phyloP scores from a whole-genome alignment of 2,888 invertebrate genomes.

The Allolobophora icterica region DNA sequence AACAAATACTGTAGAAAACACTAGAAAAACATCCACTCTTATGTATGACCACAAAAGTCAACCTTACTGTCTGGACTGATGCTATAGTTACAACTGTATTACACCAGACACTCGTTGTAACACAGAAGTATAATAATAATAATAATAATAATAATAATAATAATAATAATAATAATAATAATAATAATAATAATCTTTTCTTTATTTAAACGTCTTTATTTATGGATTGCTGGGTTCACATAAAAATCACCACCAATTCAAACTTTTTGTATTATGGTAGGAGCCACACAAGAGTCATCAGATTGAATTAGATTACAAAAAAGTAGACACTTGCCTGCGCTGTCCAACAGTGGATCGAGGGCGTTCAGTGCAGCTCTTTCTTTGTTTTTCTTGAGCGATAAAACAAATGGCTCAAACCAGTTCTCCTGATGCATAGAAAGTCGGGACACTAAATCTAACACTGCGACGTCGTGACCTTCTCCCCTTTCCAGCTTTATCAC shows the following conservation, averaged over 20 bases:
- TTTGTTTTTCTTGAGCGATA: neutral
- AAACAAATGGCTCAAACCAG: conserved; percentile 30
- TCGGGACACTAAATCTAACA: neutral
- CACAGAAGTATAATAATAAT: too few relatives aligned
- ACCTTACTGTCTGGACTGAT: neutral
- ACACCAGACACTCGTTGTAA: neutral
- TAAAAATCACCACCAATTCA: too few relatives aligned
- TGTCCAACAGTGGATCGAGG: neutral
- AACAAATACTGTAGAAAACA: neutral
- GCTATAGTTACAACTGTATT: neutral
- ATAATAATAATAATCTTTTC: too few relatives aligned
- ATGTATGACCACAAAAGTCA: neutral
- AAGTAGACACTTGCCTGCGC: neutral
- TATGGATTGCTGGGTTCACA: too few relatives aligned
- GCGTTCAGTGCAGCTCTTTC: neutral
- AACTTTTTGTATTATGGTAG: too few relatives aligned
- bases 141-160: neutral
- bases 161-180: too few relatives aligned
- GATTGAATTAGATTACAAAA: neutral
- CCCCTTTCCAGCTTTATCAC: neutral
- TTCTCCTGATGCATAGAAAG: conserved; percentile 23
- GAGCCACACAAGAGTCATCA: too few relatives aligned
- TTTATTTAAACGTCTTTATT: too few relatives aligned
- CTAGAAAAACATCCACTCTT: neutral
- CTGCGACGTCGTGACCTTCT: neutral